Evolutionary conservation across 2,113 vertebrate genomes (phyloP), one percentile per base, ranked within the genome.

Genomic region (Ciconia maguari): DNA sequence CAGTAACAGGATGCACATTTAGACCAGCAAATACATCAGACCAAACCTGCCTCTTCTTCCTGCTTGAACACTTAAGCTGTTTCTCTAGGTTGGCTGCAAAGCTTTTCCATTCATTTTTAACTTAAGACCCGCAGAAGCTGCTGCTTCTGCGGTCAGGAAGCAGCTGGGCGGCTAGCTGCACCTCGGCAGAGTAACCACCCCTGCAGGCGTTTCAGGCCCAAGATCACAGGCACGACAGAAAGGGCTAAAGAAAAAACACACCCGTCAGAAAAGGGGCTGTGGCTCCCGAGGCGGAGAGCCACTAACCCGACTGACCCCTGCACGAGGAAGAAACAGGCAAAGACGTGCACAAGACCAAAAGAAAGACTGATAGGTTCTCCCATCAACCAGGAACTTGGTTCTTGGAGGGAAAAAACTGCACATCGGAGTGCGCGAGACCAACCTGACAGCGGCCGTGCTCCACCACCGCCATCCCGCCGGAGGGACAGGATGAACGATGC

Each of bases 401-500:
- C 21, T 12, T 11, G 49, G 32, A 71, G 44, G 16, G 4, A n/a
- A 9, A 41, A 68, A 57, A 5, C 4, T 4, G 4, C 38, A 25
- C 30, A 8, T 3, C 1, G 4, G 27, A 58, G 3, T 4, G 21
- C 1, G 3, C 4, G 44, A 74, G n/a, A 78, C 19, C 87, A 77
- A 41, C 20, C 49, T 5, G 41, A 19, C 29, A 49, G 1, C n/a
- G 54, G 61, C 21, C 6, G 2, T 34, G 6, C 36, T 7, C 25
- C 7, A 4, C 7, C 29, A 16, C 20, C 5, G 4, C 38, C 34
- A 29, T 2, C 36, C 71, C 2, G 11, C 24, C 0, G 1, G 51
- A 64, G 76, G 34, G 7, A 30, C 0, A 2, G n/a, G 60, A n/a
- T 1, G 3, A 76, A 22, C 2, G 1, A 16, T 0, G 65, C n/a